Percentiles rank a stretch among this genome's conserved stretches.
Conservation (phyloP, 2,888 invertebrate genomes). For the Cataglyphis livida region DNA sequence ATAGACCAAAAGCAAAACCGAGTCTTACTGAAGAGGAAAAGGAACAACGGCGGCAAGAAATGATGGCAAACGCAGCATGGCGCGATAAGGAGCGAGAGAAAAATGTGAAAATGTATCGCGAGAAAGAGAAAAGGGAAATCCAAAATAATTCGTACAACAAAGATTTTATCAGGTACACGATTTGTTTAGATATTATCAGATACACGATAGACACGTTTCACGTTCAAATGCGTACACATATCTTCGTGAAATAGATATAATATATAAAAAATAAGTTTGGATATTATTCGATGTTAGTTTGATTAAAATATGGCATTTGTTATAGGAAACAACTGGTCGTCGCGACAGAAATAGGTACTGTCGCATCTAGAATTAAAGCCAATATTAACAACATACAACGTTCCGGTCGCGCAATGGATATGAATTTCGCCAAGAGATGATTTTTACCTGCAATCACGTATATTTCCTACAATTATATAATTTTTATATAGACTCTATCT, state of each 20-base stretch:
- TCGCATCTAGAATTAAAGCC: conserved; percentile 94
- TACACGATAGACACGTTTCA: conserved; percentile 54
- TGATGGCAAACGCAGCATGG: conserved; percentile 93
- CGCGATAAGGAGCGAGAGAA: conserved; percentile 89
- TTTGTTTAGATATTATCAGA: conserved; percentile 85
- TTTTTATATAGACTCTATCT: neutral
- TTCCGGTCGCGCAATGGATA: conserved; percentile 92
- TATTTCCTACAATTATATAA: conserved; percentile 52
- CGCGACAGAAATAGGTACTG: conserved; percentile 89
- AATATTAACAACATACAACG: conserved; percentile 97
- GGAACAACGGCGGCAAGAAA: conserved; percentile 91
- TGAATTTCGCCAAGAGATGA: conserved; percentile 92
- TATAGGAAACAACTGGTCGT: conserved; percentile 89
- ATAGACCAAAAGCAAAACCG: conserved; percentile 78
- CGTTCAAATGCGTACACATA: neutral
- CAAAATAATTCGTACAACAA: conserved; percentile 83
- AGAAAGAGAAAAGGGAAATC: conserved; percentile 87
- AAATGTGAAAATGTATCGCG: conserved; percentile 89
- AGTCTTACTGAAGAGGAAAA: conserved; percentile 89
- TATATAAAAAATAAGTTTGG: conserved; percentile 5
- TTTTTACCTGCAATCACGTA: conserved; percentile 13
- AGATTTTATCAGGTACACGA: conserved; percentile 86
- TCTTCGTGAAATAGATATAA: neutral
- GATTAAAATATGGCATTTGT: conserved; percentile 60
- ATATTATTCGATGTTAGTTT: conserved; percentile 12